A percentile compares a stretch with the other conserved stretches of the same genome.
Evolutionary conservation across 2,797 vertebrate species (phyloP).

Genomic region (Clarias fuscus): DNA sequence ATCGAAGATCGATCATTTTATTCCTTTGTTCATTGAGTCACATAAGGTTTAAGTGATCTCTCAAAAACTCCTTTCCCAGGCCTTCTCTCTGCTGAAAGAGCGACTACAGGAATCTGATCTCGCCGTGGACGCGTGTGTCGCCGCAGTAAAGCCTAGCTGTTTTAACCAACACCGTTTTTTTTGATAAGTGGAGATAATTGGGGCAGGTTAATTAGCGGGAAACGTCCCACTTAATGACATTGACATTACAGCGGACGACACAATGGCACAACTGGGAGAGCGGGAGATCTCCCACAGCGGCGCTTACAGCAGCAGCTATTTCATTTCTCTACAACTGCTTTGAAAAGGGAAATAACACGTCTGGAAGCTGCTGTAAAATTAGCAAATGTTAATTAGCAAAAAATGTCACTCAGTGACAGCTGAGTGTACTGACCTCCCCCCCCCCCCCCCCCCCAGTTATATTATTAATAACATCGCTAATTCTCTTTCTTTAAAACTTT

Average conservation of each 20-base stretch:
- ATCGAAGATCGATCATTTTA: background rate
- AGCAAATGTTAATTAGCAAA: constrained; percentile 16
- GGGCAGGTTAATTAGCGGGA: background rate
- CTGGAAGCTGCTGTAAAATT: background rate
- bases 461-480: background rate
- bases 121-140: background rate
- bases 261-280: constrained; percentile 12
- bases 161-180: background rate
- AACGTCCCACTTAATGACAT: constrained; percentile 21
- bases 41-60: background rate
- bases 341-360: background rate
- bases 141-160: background rate
- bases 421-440: background rate
- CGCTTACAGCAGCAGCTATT: constrained; percentile 4
- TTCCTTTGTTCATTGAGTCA: background rate
- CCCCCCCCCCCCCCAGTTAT: background rate
- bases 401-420: constrained; percentile 5
- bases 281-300: constrained; percentile 11
- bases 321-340: constrained; percentile 15
- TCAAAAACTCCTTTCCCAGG: background rate
- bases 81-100: background rate
- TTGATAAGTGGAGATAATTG: background rate
- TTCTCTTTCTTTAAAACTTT: background rate
- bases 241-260: constrained; percentile 5
- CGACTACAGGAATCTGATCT: background rate